These are phyloP conservation scores for Oreochromis aureus DNA, from an alignment of 2,113 vertebrate genomes.

Conservation along the genomic window DNA sequence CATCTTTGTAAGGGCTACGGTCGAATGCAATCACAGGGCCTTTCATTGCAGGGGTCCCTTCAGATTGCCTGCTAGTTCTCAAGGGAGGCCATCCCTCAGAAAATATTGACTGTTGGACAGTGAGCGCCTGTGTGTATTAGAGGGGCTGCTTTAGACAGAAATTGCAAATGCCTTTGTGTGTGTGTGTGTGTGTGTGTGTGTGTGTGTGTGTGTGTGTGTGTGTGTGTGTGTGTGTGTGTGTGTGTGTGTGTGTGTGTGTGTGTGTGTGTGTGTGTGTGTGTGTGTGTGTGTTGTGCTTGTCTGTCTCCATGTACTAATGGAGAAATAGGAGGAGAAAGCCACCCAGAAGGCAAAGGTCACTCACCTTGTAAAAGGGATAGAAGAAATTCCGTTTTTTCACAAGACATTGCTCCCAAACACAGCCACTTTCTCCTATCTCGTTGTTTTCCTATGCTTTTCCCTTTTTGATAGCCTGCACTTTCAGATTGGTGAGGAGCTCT, in stretches of 20 bases:
- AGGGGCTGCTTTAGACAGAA: conserved; percentile 19
- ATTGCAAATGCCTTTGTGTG: conserved; percentile 14
- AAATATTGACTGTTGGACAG: conserved; percentile 74
- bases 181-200: neutral
- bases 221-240: conserved; percentile 9
- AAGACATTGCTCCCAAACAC: conserved; percentile 4
- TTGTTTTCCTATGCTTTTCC: neutral
- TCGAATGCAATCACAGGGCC: conserved; percentile 75
- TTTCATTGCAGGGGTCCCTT: conserved; percentile 64
- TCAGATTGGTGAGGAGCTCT: neutral
- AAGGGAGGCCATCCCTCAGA: conserved; percentile 68
- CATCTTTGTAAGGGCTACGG: conserved; percentile 70
- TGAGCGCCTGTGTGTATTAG: conserved; percentile 47
- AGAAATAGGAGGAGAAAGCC: conserved; percentile 43
- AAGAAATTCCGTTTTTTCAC: conserved; percentile 44
- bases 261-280: conserved; percentile 20
- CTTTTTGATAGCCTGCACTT: neutral
- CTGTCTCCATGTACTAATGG: conserved; percentile 37
- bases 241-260: neutral
- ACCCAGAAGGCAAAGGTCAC: conserved; percentile 54
- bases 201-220: neutral
- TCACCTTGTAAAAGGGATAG: conserved; percentile 34
- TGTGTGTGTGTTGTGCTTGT: conserved; percentile 9
- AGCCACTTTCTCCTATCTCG: neutral
- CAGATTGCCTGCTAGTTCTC: conserved; percentile 68